Evolutionary conservation across 2,888 invertebrate genomes (phyloP).

Genomic region (Erpobdella octoculata): DNA sequence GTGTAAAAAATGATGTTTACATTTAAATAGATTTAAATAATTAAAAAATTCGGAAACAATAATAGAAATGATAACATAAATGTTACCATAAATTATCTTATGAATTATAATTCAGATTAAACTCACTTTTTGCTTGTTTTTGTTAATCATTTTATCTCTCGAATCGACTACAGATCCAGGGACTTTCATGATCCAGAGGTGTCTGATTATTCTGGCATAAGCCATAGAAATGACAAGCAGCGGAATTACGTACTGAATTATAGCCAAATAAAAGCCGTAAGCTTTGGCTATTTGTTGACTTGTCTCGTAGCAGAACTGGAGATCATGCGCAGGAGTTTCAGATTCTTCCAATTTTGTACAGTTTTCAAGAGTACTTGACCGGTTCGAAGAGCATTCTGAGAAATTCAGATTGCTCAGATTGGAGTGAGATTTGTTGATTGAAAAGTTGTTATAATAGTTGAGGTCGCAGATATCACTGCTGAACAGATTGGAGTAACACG

Average conservation of each 20-base stretch:
- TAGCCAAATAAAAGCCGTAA: conserved; percentile 50
- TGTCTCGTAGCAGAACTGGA: neutral
- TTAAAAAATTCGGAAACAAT: no score
- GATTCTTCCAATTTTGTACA: no score
- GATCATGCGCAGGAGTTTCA: no score
- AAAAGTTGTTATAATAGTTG: neutral
- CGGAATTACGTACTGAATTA: conserved; percentile 66
- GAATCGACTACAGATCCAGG: conserved; percentile 72
- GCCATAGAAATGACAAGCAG: conserved; percentile 72
- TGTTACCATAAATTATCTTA: no score
- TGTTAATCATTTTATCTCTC: conserved; percentile 69
- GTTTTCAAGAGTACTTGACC: no score
- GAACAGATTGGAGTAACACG: neutral
- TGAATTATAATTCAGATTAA: no score
- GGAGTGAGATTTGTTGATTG: neutral
- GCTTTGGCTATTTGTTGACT: conserved; percentile 5
- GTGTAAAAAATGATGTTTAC: no score
- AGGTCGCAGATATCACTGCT: neutral
- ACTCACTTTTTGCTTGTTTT: conserved; percentile 72
- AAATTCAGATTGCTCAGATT: no score
- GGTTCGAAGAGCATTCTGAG: no score
- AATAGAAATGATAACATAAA: no score
- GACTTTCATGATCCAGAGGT: conserved; percentile 70
- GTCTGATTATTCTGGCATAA: conserved; percentile 71
- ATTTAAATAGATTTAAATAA: no score